Evolutionary conservation across 1,140 invertebrate species (phyloP).

Genomic region (Chionoecetes opilio): DNA sequence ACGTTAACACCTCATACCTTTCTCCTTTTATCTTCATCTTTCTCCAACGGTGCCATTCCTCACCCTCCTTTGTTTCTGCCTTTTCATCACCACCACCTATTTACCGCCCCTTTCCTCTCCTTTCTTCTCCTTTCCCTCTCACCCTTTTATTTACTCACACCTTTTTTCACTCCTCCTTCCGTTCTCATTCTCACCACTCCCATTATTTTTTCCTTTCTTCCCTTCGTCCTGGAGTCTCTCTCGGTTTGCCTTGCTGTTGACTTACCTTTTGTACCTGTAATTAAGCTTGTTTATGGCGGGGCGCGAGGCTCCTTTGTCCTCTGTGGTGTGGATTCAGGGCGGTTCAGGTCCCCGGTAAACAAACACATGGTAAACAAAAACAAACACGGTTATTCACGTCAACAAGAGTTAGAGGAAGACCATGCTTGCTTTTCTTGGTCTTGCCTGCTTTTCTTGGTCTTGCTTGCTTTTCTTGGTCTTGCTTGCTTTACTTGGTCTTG

Average conservation of each 20-base stretch:
- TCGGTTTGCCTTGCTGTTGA: not conserved
- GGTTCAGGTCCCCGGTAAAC: not conserved
- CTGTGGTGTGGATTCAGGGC: not conserved
- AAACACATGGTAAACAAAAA: not conserved
- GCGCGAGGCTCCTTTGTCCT: slow-evolving; percentile 1
- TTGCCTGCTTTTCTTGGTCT: not conserved
- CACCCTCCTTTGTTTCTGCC: not conserved
- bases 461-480: not conserved
- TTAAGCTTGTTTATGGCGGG: slow-evolving; percentile 28
- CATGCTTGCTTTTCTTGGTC: not conserved
- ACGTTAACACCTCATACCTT: not conserved
- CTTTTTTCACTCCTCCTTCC: slow-evolving; percentile 12
- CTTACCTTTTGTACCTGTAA: slow-evolving; percentile 20
- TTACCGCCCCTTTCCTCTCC: not conserved
- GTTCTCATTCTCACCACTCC: not conserved
- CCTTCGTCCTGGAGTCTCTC: not conserved
- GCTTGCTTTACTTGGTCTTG: too few relatives aligned
- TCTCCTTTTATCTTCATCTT: slow-evolving; percentile 19
- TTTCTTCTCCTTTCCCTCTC: not conserved
- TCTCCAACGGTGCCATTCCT: not conserved
- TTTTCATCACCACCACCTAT: not conserved
- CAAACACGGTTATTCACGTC: not conserved
- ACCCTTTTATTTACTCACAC: not conserved
- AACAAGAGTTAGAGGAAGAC: not conserved
- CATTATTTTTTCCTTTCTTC: not conserved